Percentiles rank a stretch among this genome's conserved stretches.
These are phyloP conservation scores for Andinoacara biseriatus DNA, from an alignment of 2,113 vertebrate species.

Conservation along the genomic window DNA sequence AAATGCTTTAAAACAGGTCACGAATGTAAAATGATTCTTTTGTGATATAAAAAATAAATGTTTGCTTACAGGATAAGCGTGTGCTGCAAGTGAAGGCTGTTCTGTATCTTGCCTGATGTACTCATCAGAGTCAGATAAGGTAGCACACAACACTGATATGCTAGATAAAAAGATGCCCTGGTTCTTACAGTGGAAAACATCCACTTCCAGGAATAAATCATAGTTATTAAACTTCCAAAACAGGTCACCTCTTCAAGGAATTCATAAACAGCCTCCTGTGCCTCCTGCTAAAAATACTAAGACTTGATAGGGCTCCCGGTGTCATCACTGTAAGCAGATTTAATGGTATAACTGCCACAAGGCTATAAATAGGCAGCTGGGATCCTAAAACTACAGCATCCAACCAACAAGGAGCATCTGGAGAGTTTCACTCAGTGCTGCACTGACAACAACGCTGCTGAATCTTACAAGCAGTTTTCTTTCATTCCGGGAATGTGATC, in stretches of 20 bases:
- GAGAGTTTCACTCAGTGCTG: neutral
- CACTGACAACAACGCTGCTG: neutral
- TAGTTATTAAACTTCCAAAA: constrained; percentile 20
- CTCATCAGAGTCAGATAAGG: neutral
- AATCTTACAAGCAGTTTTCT: neutral
- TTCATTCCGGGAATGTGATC: neutral
- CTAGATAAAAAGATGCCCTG: neutral
- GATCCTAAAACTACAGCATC: neutral
- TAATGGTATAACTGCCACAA: neutral
- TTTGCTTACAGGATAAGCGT: neutral
- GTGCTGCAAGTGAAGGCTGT: neutral
- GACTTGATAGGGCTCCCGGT: neutral
- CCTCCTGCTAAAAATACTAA: constrained; percentile 17
- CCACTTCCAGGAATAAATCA: neutral
- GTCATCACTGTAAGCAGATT: neutral
- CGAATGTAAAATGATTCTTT: neutral
- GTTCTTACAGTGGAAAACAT: too few relatives aligned
- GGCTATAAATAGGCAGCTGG: constrained; percentile 36
- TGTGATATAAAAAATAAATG: neutral
- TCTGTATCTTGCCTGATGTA: neutral
- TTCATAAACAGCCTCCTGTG: constrained; percentile 30
- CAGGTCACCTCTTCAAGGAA: constrained; percentile 4
- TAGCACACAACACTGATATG: neutral
- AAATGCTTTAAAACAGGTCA: neutral
- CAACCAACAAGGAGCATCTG: constrained; percentile 18